Conservation (phyloP, 2,797 vertebrate species). For the Pterois miles region DNA sequence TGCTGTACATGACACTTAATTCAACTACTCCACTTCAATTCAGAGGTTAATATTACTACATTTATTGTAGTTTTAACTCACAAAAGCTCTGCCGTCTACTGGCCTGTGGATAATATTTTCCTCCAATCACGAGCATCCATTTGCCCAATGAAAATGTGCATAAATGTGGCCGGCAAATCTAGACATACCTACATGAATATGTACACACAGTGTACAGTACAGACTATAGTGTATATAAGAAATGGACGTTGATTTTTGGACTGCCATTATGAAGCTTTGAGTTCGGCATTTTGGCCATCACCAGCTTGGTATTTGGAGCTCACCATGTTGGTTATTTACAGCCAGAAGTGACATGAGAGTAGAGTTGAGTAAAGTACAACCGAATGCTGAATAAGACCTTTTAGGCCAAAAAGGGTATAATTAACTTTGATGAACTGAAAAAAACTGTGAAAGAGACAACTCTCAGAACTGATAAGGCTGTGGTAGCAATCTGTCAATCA, state of each 20-base stretch:
- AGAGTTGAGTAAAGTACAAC: not conserved
- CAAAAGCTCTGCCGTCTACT: not conserved
- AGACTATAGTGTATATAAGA: not conserved
- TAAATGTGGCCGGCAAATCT: not conserved
- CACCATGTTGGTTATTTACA: not conserved
- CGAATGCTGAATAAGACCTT: not conserved
- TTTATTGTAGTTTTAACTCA: not conserved
- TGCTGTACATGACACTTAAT: not conserved
- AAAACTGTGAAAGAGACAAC: not conserved
- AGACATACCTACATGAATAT: not conserved
- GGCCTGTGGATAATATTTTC: not conserved
- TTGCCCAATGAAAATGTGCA: not conserved
- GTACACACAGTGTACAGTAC: not conserved
- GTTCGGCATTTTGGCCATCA: not conserved
- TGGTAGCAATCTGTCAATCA: not conserved
- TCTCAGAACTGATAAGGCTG: too few relatives aligned
- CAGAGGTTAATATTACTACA: not conserved
- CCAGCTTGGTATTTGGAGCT: not conserved
- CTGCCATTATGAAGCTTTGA: not conserved
- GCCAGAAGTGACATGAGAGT: not conserved
- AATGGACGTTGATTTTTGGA: not conserved
- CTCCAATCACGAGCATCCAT: not conserved
- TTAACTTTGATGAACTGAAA: not conserved
- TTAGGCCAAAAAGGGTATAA: not conserved
- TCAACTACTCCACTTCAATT: not conserved